These are phyloP conservation scores for Boloria selene DNA, from an alignment of 2,888 invertebrate genomes.

Conservation along the genomic window DNA sequence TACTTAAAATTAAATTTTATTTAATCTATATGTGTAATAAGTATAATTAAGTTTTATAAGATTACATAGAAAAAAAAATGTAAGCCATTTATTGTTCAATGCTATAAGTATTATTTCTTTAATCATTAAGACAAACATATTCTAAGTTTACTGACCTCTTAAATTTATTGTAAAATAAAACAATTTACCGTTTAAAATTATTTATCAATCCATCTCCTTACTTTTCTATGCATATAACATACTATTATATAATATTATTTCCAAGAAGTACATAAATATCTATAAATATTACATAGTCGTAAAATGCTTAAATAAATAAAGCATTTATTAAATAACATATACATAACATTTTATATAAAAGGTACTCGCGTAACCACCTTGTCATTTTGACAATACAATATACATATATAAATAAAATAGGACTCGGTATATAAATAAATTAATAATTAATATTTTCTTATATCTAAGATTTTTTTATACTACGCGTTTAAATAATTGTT, in stretches of 20 bases:
- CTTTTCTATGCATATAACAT: slow-evolving; percentile 26
- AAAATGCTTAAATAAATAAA: slow-evolving; percentile 31
- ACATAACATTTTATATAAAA: slow-evolving; percentile 50
- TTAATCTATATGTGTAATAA: too few relatives aligned
- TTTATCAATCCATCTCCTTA: slow-evolving; percentile 32
- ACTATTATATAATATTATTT: slow-evolving; percentile 24
- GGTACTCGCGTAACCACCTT: slow-evolving; percentile 81
- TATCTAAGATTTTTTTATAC: background rate
- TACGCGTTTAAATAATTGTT: background rate
- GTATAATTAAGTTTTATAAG: too few relatives aligned
- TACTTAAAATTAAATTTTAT: too few relatives aligned
- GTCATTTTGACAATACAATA: slow-evolving; percentile 55
- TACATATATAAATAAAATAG: slow-evolving; percentile 44
- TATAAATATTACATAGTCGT: slow-evolving; percentile 29
- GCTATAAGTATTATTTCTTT: too few relatives aligned
- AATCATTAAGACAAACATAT: slow-evolving; percentile 14
- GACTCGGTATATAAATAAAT: slow-evolving; percentile 44
- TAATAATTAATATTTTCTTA: slow-evolving; percentile 35
- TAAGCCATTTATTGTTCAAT: too few relatives aligned
- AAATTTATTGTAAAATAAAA: slow-evolving; percentile 33
- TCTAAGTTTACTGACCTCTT: slow-evolving; percentile 29
- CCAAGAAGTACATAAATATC: slow-evolving; percentile 24
- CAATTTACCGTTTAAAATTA: slow-evolving; percentile 36
- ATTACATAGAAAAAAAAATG: too few relatives aligned
- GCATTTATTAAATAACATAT: slow-evolving; percentile 35